Percentiles rank a stretch among this genome's conserved stretches.
phyloP scores from a whole-genome alignment of 1,140 invertebrate species.

The Sipha flava region DNA sequence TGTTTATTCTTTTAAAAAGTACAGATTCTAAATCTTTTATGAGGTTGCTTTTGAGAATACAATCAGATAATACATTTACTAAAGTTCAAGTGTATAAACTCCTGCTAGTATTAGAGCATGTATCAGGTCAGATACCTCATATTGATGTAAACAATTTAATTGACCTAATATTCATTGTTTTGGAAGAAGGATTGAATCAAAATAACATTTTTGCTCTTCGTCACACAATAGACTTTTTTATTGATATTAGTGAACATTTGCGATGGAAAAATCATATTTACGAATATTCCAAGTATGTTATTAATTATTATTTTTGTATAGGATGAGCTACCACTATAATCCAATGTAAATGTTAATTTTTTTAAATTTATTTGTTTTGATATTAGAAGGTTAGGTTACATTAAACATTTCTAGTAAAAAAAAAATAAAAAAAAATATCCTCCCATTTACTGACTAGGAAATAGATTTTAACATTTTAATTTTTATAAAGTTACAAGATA shows the following conservation, averaged over 20 bases:
- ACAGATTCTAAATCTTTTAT: slow-evolving; percentile 14
- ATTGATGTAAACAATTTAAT: slow-evolving; percentile 11
- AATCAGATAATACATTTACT: slow-evolving; percentile 5
- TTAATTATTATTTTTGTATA: neutral
- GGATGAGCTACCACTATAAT: too few species aligned
- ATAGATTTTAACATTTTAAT: too few species aligned
- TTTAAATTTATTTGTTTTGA: too few species aligned
- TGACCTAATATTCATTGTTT: slow-evolving; percentile 12
- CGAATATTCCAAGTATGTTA: neutral
- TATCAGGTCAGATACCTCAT: neutral
- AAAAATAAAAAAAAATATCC: too few species aligned
- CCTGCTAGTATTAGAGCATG: slow-evolving; percentile 2
- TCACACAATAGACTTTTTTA: slow-evolving; percentile 10
- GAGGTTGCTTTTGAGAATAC: neutral
- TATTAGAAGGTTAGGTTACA: too few species aligned
- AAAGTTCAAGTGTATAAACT: slow-evolving; percentile 17
- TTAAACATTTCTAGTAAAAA: too few species aligned
- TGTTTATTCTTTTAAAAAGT: neutral
- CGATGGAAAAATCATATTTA: neutral
- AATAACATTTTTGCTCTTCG: neutral
- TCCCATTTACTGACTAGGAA: too few species aligned
- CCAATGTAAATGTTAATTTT: too few species aligned
- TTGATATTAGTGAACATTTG: slow-evolving; percentile 21
- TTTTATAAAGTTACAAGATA: too few species aligned
- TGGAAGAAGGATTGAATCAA: slow-evolving; percentile 18